Percentiles rank a stretch among this genome's conserved stretches.
Conservation (phyloP, 2,113 vertebrate genomes). For the Lota lota region DNA sequence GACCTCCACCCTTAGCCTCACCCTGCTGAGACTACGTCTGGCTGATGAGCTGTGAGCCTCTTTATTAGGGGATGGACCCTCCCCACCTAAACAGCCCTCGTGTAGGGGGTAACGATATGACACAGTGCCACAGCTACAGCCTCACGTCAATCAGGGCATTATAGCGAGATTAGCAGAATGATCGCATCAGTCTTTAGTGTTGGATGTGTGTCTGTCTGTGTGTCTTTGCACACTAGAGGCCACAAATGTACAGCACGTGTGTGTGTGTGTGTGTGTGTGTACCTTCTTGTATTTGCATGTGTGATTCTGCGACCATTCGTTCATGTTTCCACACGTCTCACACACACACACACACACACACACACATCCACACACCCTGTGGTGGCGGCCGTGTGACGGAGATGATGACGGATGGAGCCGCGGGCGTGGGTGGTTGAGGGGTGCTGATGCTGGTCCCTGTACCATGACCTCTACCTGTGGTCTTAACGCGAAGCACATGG, state of each 20-base stretch:
- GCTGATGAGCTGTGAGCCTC: conserved; percentile 56
- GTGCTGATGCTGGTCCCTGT: conserved; percentile 17
- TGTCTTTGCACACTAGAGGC: background rate
- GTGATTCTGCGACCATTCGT: no score
- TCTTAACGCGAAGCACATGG: conserved; percentile 27
- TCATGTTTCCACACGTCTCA: no score
- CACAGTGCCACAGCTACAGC: no score
- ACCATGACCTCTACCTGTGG: conserved; percentile 10
- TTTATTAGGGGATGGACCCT: conserved; percentile 58
- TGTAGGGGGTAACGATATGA: no score
- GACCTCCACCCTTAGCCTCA: no score
- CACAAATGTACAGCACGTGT: no score
- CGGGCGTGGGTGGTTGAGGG: conserved; percentile 24
- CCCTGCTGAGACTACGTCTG: conserved; percentile 30
- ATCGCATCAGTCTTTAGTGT: conserved; percentile 9
- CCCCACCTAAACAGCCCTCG: conserved; percentile 42
- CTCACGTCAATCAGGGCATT: conserved; percentile 57
- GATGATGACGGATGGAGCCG: no score
- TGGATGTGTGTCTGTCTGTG: background rate
- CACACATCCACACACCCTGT: no score
- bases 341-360: no score
- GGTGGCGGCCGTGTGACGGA: no score
- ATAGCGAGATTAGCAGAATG: conserved; percentile 30
- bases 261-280: background rate
- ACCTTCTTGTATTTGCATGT: no score